These are phyloP conservation scores for Sus scrofa DNA, from an alignment of 2,113 vertebrate species.

Conservation along the genomic window DNA sequence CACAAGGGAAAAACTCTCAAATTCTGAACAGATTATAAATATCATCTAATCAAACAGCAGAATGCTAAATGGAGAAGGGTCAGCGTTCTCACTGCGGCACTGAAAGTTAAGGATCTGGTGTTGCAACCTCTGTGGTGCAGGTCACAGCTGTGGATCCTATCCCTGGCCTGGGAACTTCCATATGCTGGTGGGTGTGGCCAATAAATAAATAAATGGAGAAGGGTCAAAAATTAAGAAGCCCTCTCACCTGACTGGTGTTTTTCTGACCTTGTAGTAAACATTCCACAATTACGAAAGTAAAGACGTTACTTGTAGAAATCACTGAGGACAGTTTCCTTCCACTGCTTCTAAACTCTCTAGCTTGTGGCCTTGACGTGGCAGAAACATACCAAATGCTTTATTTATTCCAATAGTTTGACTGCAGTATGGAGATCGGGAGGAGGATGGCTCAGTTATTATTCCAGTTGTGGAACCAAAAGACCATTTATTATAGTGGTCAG, in stretches of 20 bases:
- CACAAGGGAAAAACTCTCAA: neutral
- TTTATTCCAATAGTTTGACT: neutral
- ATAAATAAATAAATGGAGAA: neutral
- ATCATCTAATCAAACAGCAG: neutral
- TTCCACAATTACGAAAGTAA: neutral
- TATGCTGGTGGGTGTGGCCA: too few species aligned
- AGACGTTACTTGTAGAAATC: neutral
- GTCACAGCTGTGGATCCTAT: too few species aligned
- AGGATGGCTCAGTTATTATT: constrained; percentile 3
- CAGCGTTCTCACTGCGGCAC: neutral
- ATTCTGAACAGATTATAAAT: constrained; percentile 20
- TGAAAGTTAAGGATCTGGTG: too few species aligned
- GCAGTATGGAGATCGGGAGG: neutral
- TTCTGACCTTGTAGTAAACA: neutral
- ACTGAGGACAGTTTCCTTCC: neutral
- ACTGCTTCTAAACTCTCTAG: neutral
- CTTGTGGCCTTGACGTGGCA: neutral
- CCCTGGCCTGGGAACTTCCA: too few species aligned
- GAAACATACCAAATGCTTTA: neutral
- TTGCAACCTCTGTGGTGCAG: too few species aligned
- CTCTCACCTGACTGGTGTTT: constrained; percentile 1
- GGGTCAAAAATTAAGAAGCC: neutral
- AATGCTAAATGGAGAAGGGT: neutral
- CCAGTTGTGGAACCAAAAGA: neutral
- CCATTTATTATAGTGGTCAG: neutral